Conservation (phyloP, 2,888 invertebrate species). For the Amphipoea lucens region DNA sequence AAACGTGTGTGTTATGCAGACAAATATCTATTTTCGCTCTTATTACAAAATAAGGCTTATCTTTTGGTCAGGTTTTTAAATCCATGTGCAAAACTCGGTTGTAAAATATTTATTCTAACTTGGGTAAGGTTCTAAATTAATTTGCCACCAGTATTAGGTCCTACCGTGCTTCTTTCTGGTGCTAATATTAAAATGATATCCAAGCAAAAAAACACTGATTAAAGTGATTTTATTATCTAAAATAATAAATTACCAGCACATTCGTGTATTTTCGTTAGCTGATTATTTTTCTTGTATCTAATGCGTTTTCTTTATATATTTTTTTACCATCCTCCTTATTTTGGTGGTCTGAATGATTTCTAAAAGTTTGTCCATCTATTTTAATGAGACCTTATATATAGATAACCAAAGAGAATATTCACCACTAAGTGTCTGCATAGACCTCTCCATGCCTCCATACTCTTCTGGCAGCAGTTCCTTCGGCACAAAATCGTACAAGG, state of each 20-base stretch:
- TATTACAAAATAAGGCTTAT: background rate
- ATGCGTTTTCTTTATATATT: no score
- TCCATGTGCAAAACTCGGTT: no score
- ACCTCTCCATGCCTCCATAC: conserved; percentile 76
- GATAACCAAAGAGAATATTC: conserved; percentile 24
- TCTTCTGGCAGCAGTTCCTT: conserved; percentile 77
- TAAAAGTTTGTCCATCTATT: no score
- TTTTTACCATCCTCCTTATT: no score
- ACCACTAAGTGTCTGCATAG: conserved; percentile 73
- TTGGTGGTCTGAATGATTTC: no score
- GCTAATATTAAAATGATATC: background rate
- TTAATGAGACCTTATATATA: no score
- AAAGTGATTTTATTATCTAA: no score
- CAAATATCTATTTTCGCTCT: background rate
- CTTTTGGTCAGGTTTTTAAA: background rate
- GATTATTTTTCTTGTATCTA: no score
- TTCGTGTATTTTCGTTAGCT: no score
- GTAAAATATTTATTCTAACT: background rate
- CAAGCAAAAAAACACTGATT: no score
- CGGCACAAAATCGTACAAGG: conserved; percentile 69
- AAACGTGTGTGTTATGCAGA: background rate
- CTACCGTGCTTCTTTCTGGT: background rate
- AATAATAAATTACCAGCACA: no score
- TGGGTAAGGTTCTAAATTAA: no score
- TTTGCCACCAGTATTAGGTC: background rate